These are phyloP conservation scores for Watsonalla cultraria DNA, from an alignment of 2,888 invertebrate species.

Conservation along the genomic window DNA sequence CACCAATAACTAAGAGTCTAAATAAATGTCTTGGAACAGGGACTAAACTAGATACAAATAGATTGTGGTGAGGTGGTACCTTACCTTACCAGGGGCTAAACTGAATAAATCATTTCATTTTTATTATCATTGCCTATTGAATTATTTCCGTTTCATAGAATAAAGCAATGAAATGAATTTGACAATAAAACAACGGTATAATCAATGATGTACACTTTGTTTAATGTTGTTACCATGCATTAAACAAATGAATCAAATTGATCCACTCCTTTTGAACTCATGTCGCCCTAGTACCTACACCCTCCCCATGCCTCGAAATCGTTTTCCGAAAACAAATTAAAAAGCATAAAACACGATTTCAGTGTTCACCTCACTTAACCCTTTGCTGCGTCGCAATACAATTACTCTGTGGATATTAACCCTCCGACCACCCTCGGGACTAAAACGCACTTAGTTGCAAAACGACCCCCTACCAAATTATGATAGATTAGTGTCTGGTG, in stretches of 20 bases:
- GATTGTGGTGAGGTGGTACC: too few species aligned
- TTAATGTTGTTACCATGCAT: not conserved
- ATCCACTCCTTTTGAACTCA: not conserved
- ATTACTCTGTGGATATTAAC: constrained; percentile 58
- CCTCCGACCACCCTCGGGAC: constrained; percentile 32
- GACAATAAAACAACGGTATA: too few species aligned
- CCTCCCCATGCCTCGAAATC: constrained; percentile 26
- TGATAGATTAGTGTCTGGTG: constrained; percentile 43
- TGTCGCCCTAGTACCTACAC: constrained; percentile 17
- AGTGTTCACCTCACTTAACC: constrained; percentile 60
- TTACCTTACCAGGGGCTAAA: too few species aligned
- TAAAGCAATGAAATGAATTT: too few species aligned
- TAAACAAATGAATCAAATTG: not conserved
- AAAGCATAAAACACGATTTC: constrained; percentile 67
- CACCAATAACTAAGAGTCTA: too few species aligned
- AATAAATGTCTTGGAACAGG: too few species aligned
- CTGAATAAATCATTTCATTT: too few species aligned
- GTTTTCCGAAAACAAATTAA: constrained; percentile 64
- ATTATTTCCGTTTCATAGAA: too few species aligned
- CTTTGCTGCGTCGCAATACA: constrained; percentile 52
- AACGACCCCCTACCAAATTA: constrained; percentile 44
- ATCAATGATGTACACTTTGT: not conserved
- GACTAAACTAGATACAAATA: too few species aligned
- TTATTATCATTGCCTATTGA: too few species aligned
- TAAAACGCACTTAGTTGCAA: constrained; percentile 39